Evolutionary conservation across 2,113 vertebrate genomes (phyloP).

Genomic region (Prionailurus bengalensis): DNA sequence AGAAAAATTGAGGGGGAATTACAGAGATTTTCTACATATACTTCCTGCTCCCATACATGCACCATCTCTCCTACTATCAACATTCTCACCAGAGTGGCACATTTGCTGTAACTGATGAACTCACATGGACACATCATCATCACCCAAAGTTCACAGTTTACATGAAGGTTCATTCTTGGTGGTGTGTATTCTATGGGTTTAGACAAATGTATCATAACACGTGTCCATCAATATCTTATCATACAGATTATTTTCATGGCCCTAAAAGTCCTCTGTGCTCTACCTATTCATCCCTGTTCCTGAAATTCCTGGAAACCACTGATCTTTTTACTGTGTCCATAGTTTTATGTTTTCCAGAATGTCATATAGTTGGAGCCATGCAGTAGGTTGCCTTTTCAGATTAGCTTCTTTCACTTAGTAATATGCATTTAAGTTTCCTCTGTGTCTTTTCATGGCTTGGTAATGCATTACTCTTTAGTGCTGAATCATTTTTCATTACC

Average conservation of each 20-base stretch:
- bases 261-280: not conserved
- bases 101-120: not conserved
- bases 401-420: not conserved
- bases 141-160: not conserved
- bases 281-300: not conserved
- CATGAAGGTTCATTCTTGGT: not conserved
- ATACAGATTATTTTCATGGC: not conserved
- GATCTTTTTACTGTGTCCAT: not conserved
- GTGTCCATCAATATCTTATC: too few species aligned
- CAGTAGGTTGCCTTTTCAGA: not conserved
- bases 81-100: not conserved
- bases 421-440: too few species aligned
- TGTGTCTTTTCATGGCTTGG: not conserved
- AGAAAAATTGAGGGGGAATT: not conserved
- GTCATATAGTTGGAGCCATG: not conserved
- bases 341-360: not conserved
- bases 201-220: not conserved
- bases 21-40: too few species aligned
- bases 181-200: not conserved
- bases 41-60: too few species aligned
- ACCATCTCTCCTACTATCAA: not conserved
- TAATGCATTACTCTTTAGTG: not conserved
- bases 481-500: not conserved
- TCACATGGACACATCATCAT: too few species aligned
- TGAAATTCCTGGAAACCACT: not conserved